Conservation (phyloP, 37 sponge, comb jelly and placozoan species). For the Eunapius fragilis region DNA sequence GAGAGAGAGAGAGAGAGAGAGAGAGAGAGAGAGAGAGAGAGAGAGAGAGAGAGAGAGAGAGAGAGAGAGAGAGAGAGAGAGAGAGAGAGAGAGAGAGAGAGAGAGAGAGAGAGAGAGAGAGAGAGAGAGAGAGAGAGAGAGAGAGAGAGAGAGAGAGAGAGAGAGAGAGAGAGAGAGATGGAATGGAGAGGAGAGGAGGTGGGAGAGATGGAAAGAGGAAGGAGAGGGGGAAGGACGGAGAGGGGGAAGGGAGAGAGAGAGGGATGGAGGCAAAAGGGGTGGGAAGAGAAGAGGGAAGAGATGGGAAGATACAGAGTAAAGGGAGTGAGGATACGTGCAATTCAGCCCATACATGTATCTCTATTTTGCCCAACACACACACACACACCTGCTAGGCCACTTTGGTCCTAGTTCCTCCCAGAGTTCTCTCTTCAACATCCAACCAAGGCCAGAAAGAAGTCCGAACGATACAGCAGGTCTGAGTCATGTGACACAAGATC, state of each 20-base stretch:
- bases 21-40: not conserved
- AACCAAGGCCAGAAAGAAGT: slow-evolving; percentile 96
- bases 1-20: too few species aligned
- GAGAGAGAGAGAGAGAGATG: not conserved
- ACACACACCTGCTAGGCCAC: slow-evolving; percentile 87
- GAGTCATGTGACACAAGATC: not conserved
- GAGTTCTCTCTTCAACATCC: slow-evolving; percentile 80
- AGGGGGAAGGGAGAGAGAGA: not conserved
- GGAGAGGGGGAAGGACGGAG: not conserved
- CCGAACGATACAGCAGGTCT: slow-evolving; percentile 84
- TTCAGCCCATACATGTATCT: too few species aligned
- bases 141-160: not conserved
- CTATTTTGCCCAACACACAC: too few species aligned
- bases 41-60: not conserved
- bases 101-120: too few species aligned
- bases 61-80: too few species aligned
- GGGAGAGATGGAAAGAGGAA: too few species aligned
- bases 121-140: not conserved
- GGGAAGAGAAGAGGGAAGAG: too few species aligned
- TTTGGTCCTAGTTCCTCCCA: slow-evolving; percentile 89
- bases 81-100: too few species aligned
- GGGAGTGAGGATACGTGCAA: too few species aligned
- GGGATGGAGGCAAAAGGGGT: too few species aligned
- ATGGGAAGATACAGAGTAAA: too few species aligned
- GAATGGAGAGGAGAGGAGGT: not conserved